Base-by-base conservation (phyloP, 2,797 vertebrate genomes). In the Knipowitschia caucasica region DNA sequence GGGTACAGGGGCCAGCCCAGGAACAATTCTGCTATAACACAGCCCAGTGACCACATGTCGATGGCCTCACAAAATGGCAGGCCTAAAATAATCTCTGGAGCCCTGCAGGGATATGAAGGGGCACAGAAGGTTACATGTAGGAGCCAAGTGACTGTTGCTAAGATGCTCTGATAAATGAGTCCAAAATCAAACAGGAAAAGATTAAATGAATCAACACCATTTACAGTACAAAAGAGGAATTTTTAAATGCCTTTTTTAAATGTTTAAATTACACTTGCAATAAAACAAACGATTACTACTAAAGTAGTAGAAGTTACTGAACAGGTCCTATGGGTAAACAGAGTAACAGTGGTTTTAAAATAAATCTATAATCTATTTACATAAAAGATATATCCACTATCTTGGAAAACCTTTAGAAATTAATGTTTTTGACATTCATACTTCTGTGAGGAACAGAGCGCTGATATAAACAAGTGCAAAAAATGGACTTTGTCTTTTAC, bases 41-140 rank as follows among this genome's bases (percentile, higher is more conserved):
- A 99, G 73, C 96, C 96, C 84, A 99, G 77, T 3, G 96, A 99
- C 96, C 96, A 99, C 95, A 99, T 96, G 91, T 99, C 96, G 34
- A 91, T 91, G 71, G 89, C 89, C 73, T 90, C 89, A 24, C 92
- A 95, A 91, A 98, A 99, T 26, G 95, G 94, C 90, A 98, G 90
- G 68, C 94, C 95, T 89, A 98, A 90, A 91, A 88, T 88, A 74
- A 99, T 98, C 90, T 99, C 96, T 46, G 96, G 96, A 84, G 96
- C 96, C 89, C 96, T 90, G 53, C 17, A 25, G 57, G 62, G 50
- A 66, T 47, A 66, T 17, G 49, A 38, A 71, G 30, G n/a, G 10
- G n/a, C 2, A 59, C 56, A 35, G 60, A 45, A 53, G 49, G 67
- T 78, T 73, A 71, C 1, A 21, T 51, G 12, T 47, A 18, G n/a